These are phyloP conservation scores for Danaus chrysippus DNA, from an alignment of 2,888 invertebrate species.

Conservation along the genomic window DNA sequence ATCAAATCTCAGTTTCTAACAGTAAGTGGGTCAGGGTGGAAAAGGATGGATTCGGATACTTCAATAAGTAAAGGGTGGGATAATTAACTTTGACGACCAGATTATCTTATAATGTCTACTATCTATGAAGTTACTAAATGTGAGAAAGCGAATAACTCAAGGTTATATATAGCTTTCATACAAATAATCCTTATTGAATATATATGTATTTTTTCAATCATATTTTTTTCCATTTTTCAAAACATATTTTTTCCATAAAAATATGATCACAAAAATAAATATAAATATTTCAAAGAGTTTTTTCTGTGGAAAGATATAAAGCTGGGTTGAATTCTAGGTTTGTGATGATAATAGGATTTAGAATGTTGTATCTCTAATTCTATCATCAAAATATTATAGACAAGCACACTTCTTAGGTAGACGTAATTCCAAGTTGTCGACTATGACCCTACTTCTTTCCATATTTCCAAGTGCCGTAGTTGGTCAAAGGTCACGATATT, in stretches of 20 bases:
- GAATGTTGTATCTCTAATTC: background rate
- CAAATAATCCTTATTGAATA: no score
- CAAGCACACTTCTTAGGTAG: constrained; percentile 2
- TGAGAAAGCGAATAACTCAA: background rate
- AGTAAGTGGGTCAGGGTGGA: constrained; percentile 31
- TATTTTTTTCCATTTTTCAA: no score
- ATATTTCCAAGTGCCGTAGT: constrained; percentile 40
- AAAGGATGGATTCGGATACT: constrained; percentile 28
- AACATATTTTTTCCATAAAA: no score
- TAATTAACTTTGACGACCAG: constrained; percentile 9
- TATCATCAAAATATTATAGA: background rate
- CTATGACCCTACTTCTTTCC: constrained; percentile 27
- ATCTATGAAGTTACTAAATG: background rate
- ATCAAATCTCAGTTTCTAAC: no score
- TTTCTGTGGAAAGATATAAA: no score
- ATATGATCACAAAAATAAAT: no score
- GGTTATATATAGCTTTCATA: no score
- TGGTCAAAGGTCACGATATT: constrained; percentile 58
- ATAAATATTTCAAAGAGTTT: no score
- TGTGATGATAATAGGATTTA: background rate
- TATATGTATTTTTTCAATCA: no score
- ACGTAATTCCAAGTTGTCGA: constrained; percentile 9
- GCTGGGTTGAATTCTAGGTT: no score
- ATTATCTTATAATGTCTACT: constrained; percentile 3
- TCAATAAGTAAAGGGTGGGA: constrained; percentile 16